These are phyloP conservation scores for Leptodirus hochenwartii DNA, from an alignment of 2,888 invertebrate genomes.

Conservation along the genomic window DNA sequence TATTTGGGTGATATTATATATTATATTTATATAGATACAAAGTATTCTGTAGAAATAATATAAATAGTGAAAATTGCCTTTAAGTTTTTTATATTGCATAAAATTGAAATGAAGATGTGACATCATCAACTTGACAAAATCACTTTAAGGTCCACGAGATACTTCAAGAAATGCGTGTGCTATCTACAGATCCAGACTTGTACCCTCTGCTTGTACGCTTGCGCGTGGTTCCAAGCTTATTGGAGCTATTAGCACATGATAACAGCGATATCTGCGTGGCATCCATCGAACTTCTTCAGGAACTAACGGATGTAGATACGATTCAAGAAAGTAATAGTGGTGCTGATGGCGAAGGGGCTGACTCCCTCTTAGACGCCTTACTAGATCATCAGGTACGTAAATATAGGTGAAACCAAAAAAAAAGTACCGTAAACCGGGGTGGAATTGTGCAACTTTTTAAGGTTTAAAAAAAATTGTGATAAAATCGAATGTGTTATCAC, in stretches of 20 bases:
- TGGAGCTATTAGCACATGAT: conserved; percentile 87
- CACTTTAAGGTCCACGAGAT: too few relatives aligned
- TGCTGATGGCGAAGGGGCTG: too few relatives aligned
- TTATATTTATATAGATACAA: too few relatives aligned
- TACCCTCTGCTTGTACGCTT: conserved; percentile 83
- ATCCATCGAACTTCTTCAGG: conserved; percentile 44
- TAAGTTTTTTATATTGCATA: too few relatives aligned
- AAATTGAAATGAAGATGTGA: too few relatives aligned
- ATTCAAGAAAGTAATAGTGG: conserved; percentile 88
- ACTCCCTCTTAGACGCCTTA: conserved; percentile 70
- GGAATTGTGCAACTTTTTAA: conserved; percentile 1
- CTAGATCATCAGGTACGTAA: conserved; percentile 75
- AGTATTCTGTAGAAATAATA: too few relatives aligned
- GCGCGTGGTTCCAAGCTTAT: conserved; percentile 73
- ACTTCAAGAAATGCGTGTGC: conserved; percentile 75
- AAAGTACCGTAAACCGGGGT: too few relatives aligned
- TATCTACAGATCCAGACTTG: conserved; percentile 90
- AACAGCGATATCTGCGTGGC: conserved; percentile 68
- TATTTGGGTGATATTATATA: too few relatives aligned
- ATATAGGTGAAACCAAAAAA: too few relatives aligned
- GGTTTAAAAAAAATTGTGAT: too few relatives aligned
- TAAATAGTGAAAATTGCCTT: too few relatives aligned
- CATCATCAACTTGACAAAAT: conserved; percentile 20
- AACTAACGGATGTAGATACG: conserved; percentile 91
- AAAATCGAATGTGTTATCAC: too few relatives aligned